A percentile compares a stretch with the other conserved stretches of the same genome.
Evolutionary conservation across 2,888 invertebrate species (phyloP).

Genomic region (Scrobipalpa costella): DNA sequence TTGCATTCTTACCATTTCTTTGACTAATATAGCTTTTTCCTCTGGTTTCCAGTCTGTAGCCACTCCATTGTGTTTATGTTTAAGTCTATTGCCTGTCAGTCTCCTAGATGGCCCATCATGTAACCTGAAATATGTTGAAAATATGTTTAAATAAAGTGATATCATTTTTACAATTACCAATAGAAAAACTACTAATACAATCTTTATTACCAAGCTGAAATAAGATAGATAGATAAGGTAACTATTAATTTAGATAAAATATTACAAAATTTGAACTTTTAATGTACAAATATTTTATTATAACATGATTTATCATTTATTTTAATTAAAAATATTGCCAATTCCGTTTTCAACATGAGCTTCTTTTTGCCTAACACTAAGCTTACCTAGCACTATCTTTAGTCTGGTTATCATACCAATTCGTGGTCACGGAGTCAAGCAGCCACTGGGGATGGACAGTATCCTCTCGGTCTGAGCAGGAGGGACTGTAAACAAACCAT

Average conservation of each 20-base stretch:
- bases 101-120: conserved; percentile 56
- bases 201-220: too few relatives aligned
- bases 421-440: conserved; percentile 81
- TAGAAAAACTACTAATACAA: too few relatives aligned
- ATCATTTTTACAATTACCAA: too few relatives aligned
- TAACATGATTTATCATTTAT: too few relatives aligned
- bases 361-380: conserved; percentile 16
- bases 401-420: conserved; percentile 80
- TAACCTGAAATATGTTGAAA: conserved; percentile 49
- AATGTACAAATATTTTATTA: too few relatives aligned
- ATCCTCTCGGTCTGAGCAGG: conserved; percentile 81
- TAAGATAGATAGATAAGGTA: too few relatives aligned
- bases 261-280: too few relatives aligned
- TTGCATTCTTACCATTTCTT: conserved; percentile 74
- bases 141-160: too few relatives aligned
- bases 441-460: conserved; percentile 84
- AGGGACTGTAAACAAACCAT: conserved; percentile 53
- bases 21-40: conserved; percentile 79
- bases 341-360: not conserved
- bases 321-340: not conserved
- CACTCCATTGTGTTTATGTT: conserved; percentile 42
- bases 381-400: conserved; percentile 60
- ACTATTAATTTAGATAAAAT: too few relatives aligned
- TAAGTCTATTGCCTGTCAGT: conserved; percentile 53
- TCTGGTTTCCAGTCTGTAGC: conserved; percentile 61